A percentile compares a stretch with the other conserved stretches of the same genome.
Evolutionary conservation across 37 sponge, comb jelly and placozoan species (phyloP).

Genomic region (Beroe forskalii): DNA sequence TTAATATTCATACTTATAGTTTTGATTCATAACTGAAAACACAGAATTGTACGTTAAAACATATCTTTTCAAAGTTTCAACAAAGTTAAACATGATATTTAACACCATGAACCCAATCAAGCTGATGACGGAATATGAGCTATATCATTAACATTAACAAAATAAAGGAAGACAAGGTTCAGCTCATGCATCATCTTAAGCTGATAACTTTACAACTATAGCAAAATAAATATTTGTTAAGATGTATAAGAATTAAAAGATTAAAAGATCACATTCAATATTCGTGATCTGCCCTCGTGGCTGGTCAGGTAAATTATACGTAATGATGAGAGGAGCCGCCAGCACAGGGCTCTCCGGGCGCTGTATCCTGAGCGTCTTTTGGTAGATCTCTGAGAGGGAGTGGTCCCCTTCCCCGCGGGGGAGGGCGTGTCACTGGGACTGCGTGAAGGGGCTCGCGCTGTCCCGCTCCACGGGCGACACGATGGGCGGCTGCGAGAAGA

Average conservation of each 20-base stretch:
- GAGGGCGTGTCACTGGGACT: slow-evolving; percentile 26
- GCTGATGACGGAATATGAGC: not conserved
- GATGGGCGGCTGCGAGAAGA: slow-evolving; percentile 21
- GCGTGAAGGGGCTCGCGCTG: not conserved
- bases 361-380: no score
- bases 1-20: no score
- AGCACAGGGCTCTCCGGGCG: no score
- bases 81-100: not conserved
- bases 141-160: slow-evolving; percentile 8
- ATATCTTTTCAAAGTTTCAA: no score
- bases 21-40: no score
- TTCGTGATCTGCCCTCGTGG: not conserved
- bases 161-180: slow-evolving; percentile 22
- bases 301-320: not conserved
- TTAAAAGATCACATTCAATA: slow-evolving; percentile 40
- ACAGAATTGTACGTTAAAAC: no score
- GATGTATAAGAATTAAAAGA: slow-evolving; percentile 40
- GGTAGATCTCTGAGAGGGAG: no score
- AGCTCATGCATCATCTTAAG: slow-evolving; percentile 33
- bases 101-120: slow-evolving; percentile 23
- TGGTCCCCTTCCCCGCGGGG: no score
- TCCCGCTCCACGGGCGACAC: slow-evolving; percentile 14
- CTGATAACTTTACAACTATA: slow-evolving; percentile 16
- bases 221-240: slow-evolving; percentile 60
- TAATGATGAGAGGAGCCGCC: no score